Evolutionary conservation across 2,888 invertebrate species (phyloP), one percentile per base, ranked within the genome.

Genomic region (Phasia obesa): DNA sequence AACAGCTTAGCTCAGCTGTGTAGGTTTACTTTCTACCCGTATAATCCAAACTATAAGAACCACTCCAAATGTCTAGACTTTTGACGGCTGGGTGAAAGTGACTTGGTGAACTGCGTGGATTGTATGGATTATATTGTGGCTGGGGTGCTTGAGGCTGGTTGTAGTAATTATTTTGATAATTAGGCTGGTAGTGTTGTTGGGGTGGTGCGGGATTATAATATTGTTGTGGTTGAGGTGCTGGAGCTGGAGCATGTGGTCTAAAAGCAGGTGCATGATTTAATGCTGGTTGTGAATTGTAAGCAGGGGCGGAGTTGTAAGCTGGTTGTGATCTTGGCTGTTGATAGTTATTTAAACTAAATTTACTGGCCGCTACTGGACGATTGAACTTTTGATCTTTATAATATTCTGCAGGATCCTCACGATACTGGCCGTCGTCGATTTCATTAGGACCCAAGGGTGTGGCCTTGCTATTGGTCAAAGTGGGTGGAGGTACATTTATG

Each of bases 401-500:
- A 92, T 97, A 97, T 81, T 95, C 93, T 81, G 93, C 93, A 0
- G 97, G 97, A 89, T 97, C 96, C 89, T 97, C 97, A 57, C 96
- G 93, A 91, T 97, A 97, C 87, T 97, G 96, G 0, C 97, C 97
- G 88, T 97, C 97, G 88, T 97, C 97, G 87, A 96, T 94, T 88
- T 95, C 94, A 53, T 92, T 92, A 9, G 90, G 90, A n/a, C 88
- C 91, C 76, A 92, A 86, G 0, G 93, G 93, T 74, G 92, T 90
- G 0, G 92, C 92, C 75, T 91, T 88, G 82, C 93, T 93, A 88
- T 93, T 93, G 79, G 92, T 93, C 21, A 95, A 88, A 0, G 96
- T 95, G 5, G 96, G 95, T n/a, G 97, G 96, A 0, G 97, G 95
- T 0, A 96, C 96, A 91, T 95, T 95, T 88, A 97, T 96, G 75